Evolutionary conservation across 2,888 invertebrate species (phyloP), one percentile per base, ranked within the genome.

Genomic region (Lasiommata megera): DNA sequence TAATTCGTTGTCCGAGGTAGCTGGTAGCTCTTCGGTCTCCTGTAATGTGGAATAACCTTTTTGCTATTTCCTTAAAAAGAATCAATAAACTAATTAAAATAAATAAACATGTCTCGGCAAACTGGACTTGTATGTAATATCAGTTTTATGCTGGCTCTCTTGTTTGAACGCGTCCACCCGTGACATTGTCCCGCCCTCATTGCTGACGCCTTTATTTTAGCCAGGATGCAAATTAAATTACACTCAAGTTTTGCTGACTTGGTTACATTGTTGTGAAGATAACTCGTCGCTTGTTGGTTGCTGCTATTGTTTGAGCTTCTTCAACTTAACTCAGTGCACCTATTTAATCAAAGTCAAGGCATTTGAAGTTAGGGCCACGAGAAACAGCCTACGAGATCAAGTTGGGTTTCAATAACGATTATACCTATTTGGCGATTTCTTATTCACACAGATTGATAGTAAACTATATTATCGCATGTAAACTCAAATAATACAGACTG

Each of bases 201-300:
- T 79, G 76, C 82, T 80, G 67, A 74, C 77, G 76, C 77, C 72
- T 79, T 73, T 80, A 76, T 77, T 81, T 83, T 80, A 74, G 74
- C 71, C 72, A 71, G 69, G 74, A 84, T 85, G 82, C 80, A 84
- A 87, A 88, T 84, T 82, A 84, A 82, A 84, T 86, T 83, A 80
- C 76, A 77, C 77, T 81, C 69, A 76, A 84, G 79, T 84, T 84
- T 80, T 71, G 80, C 81, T 80, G 84, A 85, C 82, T 82, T 76
- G 67, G 72, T 74, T 73, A 78, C 75, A 75, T 71, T 73, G 78
- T 72, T 71, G 73, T 68, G 73, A 74, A 76, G 76, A 76, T 80
- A 74, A 77, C 76, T 77, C 70, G 73, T 77, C 79, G 77, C 76
- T 76, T 74, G 76, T 73, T 70, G 65, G 66, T 63, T 47, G 28